A percentile compares a stretch with the other conserved stretches of the same genome.
phyloP scores from a whole-genome alignment of 1,140 invertebrate genomes.

The Drosophila burlai region DNA sequence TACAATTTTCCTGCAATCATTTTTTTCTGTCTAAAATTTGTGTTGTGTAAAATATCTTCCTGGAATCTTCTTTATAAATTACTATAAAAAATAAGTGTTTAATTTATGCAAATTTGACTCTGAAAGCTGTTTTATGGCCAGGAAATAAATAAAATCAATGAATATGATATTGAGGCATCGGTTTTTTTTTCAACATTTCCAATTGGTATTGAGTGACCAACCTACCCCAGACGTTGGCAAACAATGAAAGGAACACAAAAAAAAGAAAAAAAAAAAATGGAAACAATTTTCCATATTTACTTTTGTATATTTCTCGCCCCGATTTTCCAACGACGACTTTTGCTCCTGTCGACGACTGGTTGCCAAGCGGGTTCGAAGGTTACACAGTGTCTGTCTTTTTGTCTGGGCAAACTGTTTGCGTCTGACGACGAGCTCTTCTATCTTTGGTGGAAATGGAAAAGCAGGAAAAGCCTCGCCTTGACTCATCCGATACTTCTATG shows the following conservation, averaged over 20 bases:
- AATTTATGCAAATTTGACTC: background rate
- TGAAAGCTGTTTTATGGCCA: background rate
- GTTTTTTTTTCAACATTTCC: constrained; percentile 25
- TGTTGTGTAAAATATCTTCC: no score
- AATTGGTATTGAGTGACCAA: constrained; percentile 43
- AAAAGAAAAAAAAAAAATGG: constrained; percentile 11
- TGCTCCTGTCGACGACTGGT: constrained; percentile 19
- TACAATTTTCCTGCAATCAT: background rate
- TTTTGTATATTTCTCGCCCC: constrained; percentile 61
- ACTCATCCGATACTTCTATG: constrained; percentile 15
- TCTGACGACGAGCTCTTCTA: constrained; percentile 40
- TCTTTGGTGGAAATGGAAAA: constrained; percentile 13
- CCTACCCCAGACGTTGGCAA: constrained; percentile 68
- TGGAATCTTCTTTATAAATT: background rate
- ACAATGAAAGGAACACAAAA: constrained; percentile 38
- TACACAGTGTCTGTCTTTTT: constrained; percentile 45
- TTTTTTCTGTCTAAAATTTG: background rate
- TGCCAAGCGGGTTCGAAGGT: constrained; percentile 65
- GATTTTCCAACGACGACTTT: constrained; percentile 18
- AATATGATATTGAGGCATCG: constrained; percentile 21
- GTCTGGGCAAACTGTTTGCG: constrained; percentile 52
- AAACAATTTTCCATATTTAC: constrained; percentile 77
- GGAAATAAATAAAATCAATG: constrained; percentile 28
- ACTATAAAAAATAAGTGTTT: background rate
- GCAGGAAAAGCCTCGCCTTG: constrained; percentile 24